Percentiles rank a stretch among this genome's conserved stretches.
Conservation (phyloP, 2,888 invertebrate species). For the Agrochola lota region DNA sequence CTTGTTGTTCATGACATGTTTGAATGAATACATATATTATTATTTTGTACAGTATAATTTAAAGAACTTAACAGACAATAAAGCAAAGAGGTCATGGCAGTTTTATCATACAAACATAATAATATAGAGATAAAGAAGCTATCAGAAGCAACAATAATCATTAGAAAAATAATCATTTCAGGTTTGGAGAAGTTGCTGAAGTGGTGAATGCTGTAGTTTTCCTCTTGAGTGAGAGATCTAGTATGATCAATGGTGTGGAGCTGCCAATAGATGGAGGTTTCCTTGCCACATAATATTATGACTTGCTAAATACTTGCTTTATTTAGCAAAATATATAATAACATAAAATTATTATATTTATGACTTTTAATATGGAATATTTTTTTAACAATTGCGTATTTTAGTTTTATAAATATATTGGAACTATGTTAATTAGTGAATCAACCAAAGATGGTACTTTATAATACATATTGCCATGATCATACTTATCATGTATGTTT, state of each 20-base stretch:
- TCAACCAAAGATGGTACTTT: constrained; percentile 66
- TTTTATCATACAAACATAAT: constrained; percentile 26
- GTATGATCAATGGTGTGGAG: constrained; percentile 95
- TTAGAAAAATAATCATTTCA: constrained; percentile 69
- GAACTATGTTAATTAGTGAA: constrained; percentile 56
- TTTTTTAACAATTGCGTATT: constrained; percentile 62
- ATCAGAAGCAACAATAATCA: constrained; percentile 1
- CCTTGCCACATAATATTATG: constrained; percentile 85
- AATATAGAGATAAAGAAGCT: constrained; percentile 35
- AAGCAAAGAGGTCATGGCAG: constrained; percentile 33
- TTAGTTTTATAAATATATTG: constrained; percentile 58
- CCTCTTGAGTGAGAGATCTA: constrained; percentile 94
- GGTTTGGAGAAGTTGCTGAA: constrained; percentile 94
- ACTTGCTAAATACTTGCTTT: constrained; percentile 31
- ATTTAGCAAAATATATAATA: constrained; percentile 36
- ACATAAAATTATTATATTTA: constrained; percentile 29
- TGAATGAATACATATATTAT: background rate
- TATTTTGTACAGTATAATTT: background rate
- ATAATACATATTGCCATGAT: constrained; percentile 58
- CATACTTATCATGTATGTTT: constrained; percentile 50
- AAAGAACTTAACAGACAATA: background rate
- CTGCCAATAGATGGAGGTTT: constrained; percentile 96
- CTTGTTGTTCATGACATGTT: background rate
- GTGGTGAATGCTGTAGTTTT: constrained; percentile 95
- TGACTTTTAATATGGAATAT: constrained; percentile 52